Base-by-base conservation (phyloP, 1,140 invertebrate genomes). In the Cyclina sinensis region DNA sequence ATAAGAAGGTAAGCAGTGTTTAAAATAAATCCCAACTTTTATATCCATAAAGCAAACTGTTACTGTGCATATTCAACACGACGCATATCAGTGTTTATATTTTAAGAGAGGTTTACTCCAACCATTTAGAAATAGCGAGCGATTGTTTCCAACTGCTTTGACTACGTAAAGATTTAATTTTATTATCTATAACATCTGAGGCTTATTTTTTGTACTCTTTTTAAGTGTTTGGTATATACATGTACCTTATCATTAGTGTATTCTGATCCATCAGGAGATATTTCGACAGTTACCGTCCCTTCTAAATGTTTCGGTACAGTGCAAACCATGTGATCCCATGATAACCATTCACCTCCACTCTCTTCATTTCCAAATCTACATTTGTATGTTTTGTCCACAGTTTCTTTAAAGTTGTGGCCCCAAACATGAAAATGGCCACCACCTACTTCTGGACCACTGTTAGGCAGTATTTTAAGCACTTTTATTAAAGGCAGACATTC, bases 331-430 rank as follows among this genome's bases (percentile, higher is more conserved):
- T 91, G 83, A 24, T 90, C 76, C 65, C 62, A 46, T 30, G 81
- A 78, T 39, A 90, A 21, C 85, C 91, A 89, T 24, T 46, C 89
- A 21, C 89, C 91, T 59, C 70, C 78, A n/a, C 78, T 78, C 16
- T 86, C 51, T 18, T 16, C 37, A 51, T 35, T 46, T 57, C 87
- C 91, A 76, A 89, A 89, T 51, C 51, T 48, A 54, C 91, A 92
- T 57, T 65, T 39, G 70, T 88, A 92, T 1, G 59, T 76, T 30
- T 89, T 43, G 35, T 65, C 83, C 18, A 79, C 21, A 12, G 84
- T 84, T 70, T 92, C 82, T 21, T 83, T 89, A 27, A 92, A 91
- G 62, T 92, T 92, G 51, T 91, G 89, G n/a, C 91, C 91, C 73
- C 80, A 78, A n/a, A 91, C 85, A 88, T 92, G 90, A 16, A 92